These are phyloP conservation scores for Leucania comma DNA, from an alignment of 2,888 invertebrate species.

Conservation along the genomic window DNA sequence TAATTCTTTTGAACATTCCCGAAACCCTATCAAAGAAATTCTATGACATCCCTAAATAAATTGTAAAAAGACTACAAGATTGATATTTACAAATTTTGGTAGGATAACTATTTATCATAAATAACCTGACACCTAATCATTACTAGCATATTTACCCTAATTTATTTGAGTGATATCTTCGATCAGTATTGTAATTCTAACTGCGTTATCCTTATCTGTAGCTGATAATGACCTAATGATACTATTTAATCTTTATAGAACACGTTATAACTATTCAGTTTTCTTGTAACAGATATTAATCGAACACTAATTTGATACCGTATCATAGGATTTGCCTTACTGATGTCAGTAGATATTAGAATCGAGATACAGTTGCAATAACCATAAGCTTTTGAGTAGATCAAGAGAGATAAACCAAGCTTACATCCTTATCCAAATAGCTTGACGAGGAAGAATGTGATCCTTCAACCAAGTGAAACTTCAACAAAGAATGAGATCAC, in stretches of 20 bases:
- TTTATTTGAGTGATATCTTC: conserved; percentile 2
- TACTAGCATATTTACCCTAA: conserved; percentile 5
- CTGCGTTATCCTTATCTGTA: conserved; percentile 18
- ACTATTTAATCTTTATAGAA: conserved; percentile 38
- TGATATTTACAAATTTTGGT: not conserved
- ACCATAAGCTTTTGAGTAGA: not conserved
- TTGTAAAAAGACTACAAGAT: not conserved
- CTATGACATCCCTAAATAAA: not conserved
- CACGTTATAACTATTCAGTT: conserved; percentile 2
- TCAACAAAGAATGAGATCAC: not conserved
- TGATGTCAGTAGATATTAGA: conserved; percentile 21
- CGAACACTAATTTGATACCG: conserved; percentile 24
- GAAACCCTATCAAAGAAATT: too few species aligned
- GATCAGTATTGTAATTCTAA: conserved; percentile 15
- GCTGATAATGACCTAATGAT: conserved; percentile 10
- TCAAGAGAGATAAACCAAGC: not conserved
- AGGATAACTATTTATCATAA: not conserved
- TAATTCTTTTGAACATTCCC: too few species aligned
- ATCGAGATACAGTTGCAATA: conserved; percentile 15
- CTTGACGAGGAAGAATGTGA: not conserved
- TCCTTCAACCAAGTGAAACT: too few species aligned
- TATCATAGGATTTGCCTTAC: conserved; percentile 22
- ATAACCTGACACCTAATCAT: conserved; percentile 6
- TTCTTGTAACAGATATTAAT: conserved; percentile 30
- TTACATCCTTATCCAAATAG: not conserved